Evolutionary conservation across 2,113 vertebrate genomes (phyloP).

Genomic region (Vimba vimba): DNA sequence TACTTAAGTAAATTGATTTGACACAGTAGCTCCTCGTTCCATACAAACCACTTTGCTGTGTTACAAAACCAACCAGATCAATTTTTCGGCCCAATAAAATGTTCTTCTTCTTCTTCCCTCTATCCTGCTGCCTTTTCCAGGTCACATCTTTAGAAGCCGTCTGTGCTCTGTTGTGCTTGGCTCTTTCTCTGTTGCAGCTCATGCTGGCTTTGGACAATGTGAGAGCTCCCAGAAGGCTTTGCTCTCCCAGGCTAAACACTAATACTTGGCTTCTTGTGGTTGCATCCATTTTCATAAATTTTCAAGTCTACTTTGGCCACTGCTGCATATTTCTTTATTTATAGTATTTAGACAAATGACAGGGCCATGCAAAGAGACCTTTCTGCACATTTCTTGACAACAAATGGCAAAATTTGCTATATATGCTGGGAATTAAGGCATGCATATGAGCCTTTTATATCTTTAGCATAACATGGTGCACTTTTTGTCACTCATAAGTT

Average conservation of each 20-base stretch:
- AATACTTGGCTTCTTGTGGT: slow-evolving; percentile 35
- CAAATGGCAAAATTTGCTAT: not conserved
- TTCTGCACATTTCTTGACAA: not conserved
- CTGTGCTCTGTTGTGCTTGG: slow-evolving; percentile 46
- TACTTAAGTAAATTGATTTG: not conserved
- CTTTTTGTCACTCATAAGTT: not conserved
- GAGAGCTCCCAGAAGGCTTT: slow-evolving; percentile 47
- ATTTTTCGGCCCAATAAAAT: not conserved
- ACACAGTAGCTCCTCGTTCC: not conserved
- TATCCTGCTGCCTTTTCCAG: slow-evolving; percentile 33
- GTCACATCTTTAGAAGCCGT: slow-evolving; percentile 30
- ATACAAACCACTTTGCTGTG: not conserved
- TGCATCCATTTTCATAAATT: slow-evolving; percentile 48
- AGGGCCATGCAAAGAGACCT: not conserved
- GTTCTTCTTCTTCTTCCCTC: not conserved
- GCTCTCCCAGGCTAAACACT: slow-evolving; percentile 46
- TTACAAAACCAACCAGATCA: not conserved
- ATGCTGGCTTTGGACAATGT: slow-evolving; percentile 46
- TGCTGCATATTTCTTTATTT: slow-evolving; percentile 22
- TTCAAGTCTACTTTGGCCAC: slow-evolving; percentile 22
- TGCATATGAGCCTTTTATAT: no score
- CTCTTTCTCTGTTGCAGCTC: not conserved
- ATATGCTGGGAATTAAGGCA: not conserved
- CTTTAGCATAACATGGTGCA: not conserved
- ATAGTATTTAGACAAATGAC: slow-evolving; percentile 11